Conservation (phyloP, 2,797 vertebrate genomes). For the Microchirus variegatus region DNA sequence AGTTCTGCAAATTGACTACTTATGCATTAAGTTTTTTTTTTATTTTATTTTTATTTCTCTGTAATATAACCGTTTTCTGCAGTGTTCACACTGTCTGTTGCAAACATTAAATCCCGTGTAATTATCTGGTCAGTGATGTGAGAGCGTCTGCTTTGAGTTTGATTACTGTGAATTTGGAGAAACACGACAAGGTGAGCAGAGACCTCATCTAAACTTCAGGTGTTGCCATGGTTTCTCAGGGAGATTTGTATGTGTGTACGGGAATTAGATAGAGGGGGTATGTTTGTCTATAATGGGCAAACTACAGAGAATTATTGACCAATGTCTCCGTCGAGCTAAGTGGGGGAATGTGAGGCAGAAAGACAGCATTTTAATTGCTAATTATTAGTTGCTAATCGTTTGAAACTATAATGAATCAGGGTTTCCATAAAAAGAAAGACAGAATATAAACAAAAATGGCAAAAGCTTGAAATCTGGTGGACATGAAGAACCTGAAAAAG, state of each 20-base stretch:
- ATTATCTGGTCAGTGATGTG: conserved; percentile 28
- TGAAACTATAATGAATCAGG: conserved; percentile 62
- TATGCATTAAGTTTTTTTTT: too few species aligned
- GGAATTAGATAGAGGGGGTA: background rate
- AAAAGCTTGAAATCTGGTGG: conserved; percentile 49
- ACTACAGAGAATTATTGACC: conserved; percentile 60
- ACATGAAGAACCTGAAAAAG: background rate
- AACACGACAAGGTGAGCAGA: conserved; percentile 43
- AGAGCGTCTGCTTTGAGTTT: conserved; percentile 23
- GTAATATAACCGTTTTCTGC: background rate
- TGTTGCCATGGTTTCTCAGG: conserved; percentile 61
- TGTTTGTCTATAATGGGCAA: conserved; percentile 6
- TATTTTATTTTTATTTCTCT: too few species aligned
- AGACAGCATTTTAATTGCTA: conserved; percentile 81
- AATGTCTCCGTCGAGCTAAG: conserved; percentile 76
- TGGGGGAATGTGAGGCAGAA: conserved; percentile 74
- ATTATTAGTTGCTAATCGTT: conserved; percentile 67
- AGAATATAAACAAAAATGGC: conserved; percentile 46
- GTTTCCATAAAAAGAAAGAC: conserved; percentile 27
- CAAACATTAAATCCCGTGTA: conserved; percentile 17
- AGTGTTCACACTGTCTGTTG: background rate
- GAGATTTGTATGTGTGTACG: conserved; percentile 24
- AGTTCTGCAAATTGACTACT: too few species aligned
- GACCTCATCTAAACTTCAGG: conserved; percentile 38
- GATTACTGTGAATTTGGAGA: conserved; percentile 31